These are phyloP conservation scores for Anser brachyrhynchus DNA, from an alignment of 2,113 vertebrate genomes.

Conservation along the genomic window DNA sequence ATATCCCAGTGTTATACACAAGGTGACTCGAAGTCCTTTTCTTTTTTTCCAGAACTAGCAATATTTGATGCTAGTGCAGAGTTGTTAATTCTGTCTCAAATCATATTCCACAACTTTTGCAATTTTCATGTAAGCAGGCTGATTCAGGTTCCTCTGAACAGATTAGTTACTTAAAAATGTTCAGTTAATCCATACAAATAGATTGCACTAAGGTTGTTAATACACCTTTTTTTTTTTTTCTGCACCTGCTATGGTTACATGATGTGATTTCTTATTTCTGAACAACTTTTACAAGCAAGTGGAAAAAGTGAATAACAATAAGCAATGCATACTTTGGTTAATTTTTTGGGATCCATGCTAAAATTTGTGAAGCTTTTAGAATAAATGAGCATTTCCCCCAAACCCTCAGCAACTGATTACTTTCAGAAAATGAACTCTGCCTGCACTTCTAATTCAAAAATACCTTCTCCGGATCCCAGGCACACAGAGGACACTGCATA, in stretches of 20 bases:
- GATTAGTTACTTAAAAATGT: constrained; percentile 39
- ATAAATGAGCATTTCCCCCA: background rate
- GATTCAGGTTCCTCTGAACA: background rate
- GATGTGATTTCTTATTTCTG: constrained; percentile 27
- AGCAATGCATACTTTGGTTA: constrained; percentile 18
- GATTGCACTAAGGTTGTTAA: background rate
- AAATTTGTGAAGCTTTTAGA: constrained; percentile 28
- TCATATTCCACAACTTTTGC: background rate
- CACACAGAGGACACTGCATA: background rate
- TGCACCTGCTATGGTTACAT: background rate
- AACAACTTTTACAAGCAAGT: constrained; percentile 10
- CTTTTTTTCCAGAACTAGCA: background rate
- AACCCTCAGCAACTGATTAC: background rate
- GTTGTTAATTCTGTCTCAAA: constrained; percentile 17
- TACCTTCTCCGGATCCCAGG: background rate
- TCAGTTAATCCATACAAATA: constrained; percentile 45
- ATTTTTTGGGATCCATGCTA: constrained; percentile 2
- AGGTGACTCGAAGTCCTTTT: background rate
- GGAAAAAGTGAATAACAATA: constrained; percentile 9
- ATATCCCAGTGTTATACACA: background rate
- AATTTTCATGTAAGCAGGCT: constrained; percentile 1
- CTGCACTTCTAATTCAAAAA: constrained; percentile 20
- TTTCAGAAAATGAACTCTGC: background rate
- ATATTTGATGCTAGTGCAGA: background rate
- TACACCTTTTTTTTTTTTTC: background rate